These are phyloP conservation scores for Colius striatus DNA, from an alignment of 2,113 vertebrate species.

Conservation along the genomic window DNA sequence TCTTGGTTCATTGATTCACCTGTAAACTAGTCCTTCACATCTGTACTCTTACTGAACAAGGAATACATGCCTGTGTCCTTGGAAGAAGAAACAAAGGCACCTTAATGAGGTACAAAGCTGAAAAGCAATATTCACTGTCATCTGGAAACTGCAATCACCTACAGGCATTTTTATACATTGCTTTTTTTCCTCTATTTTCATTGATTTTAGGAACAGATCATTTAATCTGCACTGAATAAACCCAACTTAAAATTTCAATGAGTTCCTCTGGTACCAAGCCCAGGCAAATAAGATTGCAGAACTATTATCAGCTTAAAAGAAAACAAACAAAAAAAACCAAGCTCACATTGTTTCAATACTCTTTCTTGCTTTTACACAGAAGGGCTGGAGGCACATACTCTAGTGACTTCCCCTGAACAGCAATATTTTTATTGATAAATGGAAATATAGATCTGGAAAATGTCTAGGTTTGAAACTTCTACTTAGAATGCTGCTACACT, in stretches of 20 bases:
- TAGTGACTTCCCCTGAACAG: background rate
- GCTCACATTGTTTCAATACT: background rate
- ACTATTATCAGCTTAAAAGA: background rate
- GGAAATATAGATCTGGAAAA: background rate
- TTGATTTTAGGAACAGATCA: background rate
- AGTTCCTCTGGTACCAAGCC: background rate
- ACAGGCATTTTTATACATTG: background rate
- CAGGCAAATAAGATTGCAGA: background rate
- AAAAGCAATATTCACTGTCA: background rate
- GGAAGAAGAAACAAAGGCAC: background rate
- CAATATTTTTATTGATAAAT: background rate
- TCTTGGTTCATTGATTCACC: background rate
- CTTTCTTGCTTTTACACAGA: background rate
- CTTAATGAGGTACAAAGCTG: background rate
- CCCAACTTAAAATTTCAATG: background rate
- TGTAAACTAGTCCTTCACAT: background rate
- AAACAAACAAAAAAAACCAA: background rate
- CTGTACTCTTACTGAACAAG: background rate
- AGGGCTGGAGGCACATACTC: background rate
- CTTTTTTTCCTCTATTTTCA: background rate
- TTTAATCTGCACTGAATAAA: background rate
- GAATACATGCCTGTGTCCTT: background rate
- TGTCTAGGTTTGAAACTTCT: background rate
- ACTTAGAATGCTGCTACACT: background rate
- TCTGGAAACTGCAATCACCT: background rate